Conservation (phyloP, 2,888 invertebrate species). For the Polydrusus tereticollis region DNA sequence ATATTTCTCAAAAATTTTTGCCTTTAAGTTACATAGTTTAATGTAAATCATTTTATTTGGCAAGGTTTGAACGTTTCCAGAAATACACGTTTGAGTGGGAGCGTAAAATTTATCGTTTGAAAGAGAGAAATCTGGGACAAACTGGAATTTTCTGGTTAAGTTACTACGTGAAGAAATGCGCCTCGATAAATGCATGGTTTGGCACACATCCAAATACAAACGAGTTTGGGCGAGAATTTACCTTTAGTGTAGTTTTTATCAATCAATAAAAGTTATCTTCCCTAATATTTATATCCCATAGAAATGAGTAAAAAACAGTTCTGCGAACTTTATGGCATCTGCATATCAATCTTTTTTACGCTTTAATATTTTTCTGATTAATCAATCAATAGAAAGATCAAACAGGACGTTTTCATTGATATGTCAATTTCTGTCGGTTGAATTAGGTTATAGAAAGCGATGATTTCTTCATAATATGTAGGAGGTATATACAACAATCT, state of each 20-base stretch:
- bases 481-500: no score
- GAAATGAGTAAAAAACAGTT: no score
- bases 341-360: no score
- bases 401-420: no score
- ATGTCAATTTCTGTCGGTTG: no score
- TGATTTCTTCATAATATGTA: no score
- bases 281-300: no score
- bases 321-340: no score
- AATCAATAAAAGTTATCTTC: constrained; percentile 1
- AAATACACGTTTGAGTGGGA: constrained; percentile 19
- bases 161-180: constrained; percentile 49
- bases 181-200: constrained; percentile 43
- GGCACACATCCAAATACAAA: constrained; percentile 38
- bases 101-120: constrained; percentile 38
- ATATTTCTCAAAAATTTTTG: no score
- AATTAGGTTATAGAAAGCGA: no score
- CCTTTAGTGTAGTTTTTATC: constrained; percentile 18
- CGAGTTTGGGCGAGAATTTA: constrained; percentile 21
- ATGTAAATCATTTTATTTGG: constrained; percentile 32
- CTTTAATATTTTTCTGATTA: no score
- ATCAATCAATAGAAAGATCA: no score
- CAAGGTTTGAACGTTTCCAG: constrained; percentile 25
- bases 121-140: constrained; percentile 46
- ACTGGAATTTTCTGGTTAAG: constrained; percentile 48
- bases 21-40: background rate